Conservation (phyloP, 2,797 vertebrate species). For the Rallus crepitans region DNA sequence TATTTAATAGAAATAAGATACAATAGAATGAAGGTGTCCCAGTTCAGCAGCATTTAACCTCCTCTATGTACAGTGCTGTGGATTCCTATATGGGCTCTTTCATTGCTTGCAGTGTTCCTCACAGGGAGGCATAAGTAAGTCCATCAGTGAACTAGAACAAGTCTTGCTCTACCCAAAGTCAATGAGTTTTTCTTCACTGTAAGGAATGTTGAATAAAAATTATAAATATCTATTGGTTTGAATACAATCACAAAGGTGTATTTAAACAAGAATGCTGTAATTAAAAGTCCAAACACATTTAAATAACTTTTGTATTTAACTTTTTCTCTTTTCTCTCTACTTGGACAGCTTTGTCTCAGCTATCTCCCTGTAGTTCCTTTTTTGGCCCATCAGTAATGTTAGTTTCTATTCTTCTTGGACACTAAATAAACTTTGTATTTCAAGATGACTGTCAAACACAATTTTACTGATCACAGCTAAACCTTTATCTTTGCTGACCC, state of each 20-base stretch:
- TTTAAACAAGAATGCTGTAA: background rate
- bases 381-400: background rate
- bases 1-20: background rate
- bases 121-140: background rate
- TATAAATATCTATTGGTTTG: background rate
- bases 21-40: background rate
- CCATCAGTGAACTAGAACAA: background rate
- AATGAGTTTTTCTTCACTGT: background rate
- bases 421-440: slow-evolving; percentile 12
- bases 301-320: background rate
- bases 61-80: background rate
- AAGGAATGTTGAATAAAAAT: background rate
- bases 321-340: background rate
- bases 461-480: background rate
- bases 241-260: background rate
- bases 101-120: background rate
- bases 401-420: background rate
- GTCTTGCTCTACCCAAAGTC: background rate
- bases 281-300: background rate
- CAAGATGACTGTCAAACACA: background rate
- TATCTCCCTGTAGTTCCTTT: background rate
- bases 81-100: background rate
- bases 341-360: background rate
- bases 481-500: background rate
- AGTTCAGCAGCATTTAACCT: background rate